Evolutionary conservation across 2,113 vertebrate species (phyloP), one percentile per base, ranked within the genome.

Genomic region (Oryzias woworae): DNA sequence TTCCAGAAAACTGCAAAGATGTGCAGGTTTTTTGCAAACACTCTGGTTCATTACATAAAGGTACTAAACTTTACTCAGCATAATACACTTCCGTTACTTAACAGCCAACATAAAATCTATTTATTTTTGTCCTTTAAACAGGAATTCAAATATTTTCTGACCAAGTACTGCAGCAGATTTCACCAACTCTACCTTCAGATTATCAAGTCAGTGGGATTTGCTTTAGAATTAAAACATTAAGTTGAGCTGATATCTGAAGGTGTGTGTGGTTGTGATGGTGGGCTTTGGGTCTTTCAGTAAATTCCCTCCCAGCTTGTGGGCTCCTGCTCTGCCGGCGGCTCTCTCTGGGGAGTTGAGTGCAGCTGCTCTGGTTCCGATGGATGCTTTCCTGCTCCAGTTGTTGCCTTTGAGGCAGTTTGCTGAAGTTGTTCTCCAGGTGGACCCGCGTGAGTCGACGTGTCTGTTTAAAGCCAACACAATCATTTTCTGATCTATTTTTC

Each of bases 11-110:
- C 92, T 57, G 88, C 93, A 48, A 99, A 98, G 80, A 91, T 97
- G 66, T 98, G 94, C 89, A 92, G 94, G 62, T 99, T 99, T 83
- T 96, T 99, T 92, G 94, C 91, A 36, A 98, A 96, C 90, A 97
- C 96, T 17, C 88, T 99, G 63, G 89, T 97, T 69, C 95, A 96
- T 83, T 99, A 98, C 65, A 92, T 92, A 75, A 99, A 97, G 95
- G 97, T 99, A 92, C 7, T 15, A 0, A 1, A 70, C 53, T 28
- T 22, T 0, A 0, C 36, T 36, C 36, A 12, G 36, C 36, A 36
- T 36, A 10, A 36, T 36, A 36, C 3, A 2, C 26, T 5, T 28
- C 26, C 5, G 26, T 28, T 28, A 10, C 31, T 36, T 2, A 36
- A 12, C 36, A 36, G 8, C 36, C 36, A 36, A 36, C 36, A 2